Evolutionary conservation across 2,113 vertebrate species (phyloP).

Genomic region (Ptyas mucosa): DNA sequence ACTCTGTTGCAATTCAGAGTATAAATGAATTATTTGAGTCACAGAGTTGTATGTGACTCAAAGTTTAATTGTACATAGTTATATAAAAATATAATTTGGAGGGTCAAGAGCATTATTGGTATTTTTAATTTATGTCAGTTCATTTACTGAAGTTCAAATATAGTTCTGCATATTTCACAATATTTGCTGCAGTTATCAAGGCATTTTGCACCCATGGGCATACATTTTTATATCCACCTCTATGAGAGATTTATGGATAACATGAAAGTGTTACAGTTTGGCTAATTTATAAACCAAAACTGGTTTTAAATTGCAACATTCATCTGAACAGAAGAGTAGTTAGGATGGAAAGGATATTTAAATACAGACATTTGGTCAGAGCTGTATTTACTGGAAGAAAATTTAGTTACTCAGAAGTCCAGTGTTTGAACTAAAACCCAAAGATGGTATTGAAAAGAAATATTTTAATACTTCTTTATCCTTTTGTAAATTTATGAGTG

Average conservation of each 20-base stretch:
- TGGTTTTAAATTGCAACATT: background rate
- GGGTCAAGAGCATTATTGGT: background rate
- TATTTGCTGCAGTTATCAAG: background rate
- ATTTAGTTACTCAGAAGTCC: background rate
- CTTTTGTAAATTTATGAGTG: background rate
- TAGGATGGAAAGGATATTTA: background rate
- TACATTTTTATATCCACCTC: background rate
- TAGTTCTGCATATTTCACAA: background rate
- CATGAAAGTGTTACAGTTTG: background rate
- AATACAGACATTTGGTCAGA: background rate
- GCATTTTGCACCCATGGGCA: background rate
- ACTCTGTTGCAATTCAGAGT: background rate
- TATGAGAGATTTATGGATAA: background rate
- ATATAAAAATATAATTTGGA: background rate
- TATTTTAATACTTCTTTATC: background rate
- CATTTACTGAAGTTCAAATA: background rate
- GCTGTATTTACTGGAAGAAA: background rate
- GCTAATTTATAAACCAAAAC: background rate
- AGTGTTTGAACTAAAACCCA: background rate
- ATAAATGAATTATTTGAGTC: background rate
- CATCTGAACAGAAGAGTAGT: background rate
- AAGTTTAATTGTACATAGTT: background rate
- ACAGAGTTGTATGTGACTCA: background rate
- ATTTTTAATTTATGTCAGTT: background rate
- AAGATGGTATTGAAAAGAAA: background rate